Base-by-base conservation (phyloP, 2,888 invertebrate species). In the Tethea ocularis region DNA sequence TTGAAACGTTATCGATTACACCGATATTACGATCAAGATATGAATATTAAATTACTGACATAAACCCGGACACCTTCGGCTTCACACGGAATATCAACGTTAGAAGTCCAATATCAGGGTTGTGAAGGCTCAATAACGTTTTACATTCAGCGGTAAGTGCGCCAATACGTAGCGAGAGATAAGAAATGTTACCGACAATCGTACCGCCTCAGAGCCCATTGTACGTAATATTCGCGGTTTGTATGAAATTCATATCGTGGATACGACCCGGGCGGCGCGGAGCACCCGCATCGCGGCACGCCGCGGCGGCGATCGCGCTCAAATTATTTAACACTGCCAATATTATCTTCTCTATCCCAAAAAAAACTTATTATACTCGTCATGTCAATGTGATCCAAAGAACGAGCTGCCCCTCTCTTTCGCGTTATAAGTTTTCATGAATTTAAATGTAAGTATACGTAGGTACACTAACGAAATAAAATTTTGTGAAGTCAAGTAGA, bases 131-230 rank as follows among this genome's bases (percentile, higher is more conserved):
- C 84, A 84, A 87, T 88, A 88, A 84, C 84, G 82, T 79, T 86
- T 83, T 84, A 86, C 82, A 83, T 80, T 83, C 82, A 78, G 81
- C 78, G 74, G 83, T 86, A 84, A 86, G 81, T 78, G 80, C 77
- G 77, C 79, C 83, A 82, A 85, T 87, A 83, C 80, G 80, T 78
- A 74, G 70, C 71, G 63, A 57, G 68, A 79, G 87, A 87, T 88
- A 87, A 87, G 86, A 82, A 87, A 83, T 83, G 83, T 78, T 74
- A 79, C 79, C 79, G 80, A 82, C 79, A 79, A 83, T 84, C 78
- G 80, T 73, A 72, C 69, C 74, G 75, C 74, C 76, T 75, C 77
- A 72, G 80, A 74, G 63, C 71, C 77, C 76, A 78, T 81, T 80
- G 78, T 81, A 74, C 71, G 74, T 77, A 71, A 81, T 78, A 79